Base-by-base conservation (phyloP, 2,113 vertebrate genomes). In the crab-eating macaque (Macaca fascicularis) region DNA sequence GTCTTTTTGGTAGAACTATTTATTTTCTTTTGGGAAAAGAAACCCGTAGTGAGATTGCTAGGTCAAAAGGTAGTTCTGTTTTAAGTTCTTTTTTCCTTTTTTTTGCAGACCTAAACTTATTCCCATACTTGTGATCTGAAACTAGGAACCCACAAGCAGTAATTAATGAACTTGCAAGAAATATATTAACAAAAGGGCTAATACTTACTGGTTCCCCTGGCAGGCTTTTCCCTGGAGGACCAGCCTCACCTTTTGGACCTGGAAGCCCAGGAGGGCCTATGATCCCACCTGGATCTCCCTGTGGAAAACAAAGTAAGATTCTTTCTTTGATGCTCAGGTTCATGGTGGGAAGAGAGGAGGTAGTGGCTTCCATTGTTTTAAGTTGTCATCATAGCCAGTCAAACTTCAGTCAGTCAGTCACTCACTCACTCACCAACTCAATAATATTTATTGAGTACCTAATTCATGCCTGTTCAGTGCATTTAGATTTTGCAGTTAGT, bases 221-320 rank as follows among this genome's bases (percentile, higher is more conserved):
- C 22, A 99, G 89, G 93, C 98, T 99, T 95, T 95, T 97, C 96
- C 99, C 99, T 92, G 99, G 98, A 97, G 99, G 99, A 52, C 99
- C 99, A 86, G 99, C 98, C 70, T 99, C 99, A 8, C 99, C 99
- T 98, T 99, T 99, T n/a, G 98, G 99, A 98, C 99, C 99, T 38
- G 99, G 99, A 83, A 98, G 98, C 69, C 99, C 99, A 61, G 98
- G 99, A 0, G 98, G 99, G 19, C 99, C 99, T 14, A 97, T 97
- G 96, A 98, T 98, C 48, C 99, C 99, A 89, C 99, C 99, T 85
- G 99, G 90, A 69, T 99, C 99, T 19, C 99, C 99, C 99, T 99
- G 59, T 25, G 74, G 90, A 78, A 95, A 79, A 98, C 90, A 98
- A 81, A 0, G 76, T 8, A 93, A 95, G 45, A 79, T 32, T 61